These are phyloP conservation scores for Channa argus DNA, from an alignment of 2,113 vertebrate genomes.

Conservation along the genomic window DNA sequence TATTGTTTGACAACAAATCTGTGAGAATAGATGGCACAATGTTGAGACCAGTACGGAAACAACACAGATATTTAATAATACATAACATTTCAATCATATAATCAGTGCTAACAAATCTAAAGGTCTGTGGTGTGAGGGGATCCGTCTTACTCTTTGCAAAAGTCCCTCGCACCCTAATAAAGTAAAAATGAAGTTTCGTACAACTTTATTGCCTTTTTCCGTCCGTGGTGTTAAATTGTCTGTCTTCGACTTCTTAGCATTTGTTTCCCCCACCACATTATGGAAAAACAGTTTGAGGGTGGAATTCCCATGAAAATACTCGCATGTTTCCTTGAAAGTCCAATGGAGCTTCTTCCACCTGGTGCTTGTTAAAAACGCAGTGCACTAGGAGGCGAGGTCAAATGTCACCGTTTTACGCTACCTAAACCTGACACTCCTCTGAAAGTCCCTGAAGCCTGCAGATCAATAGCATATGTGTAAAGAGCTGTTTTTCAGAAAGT, in stretches of 20 bases:
- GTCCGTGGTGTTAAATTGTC: background rate
- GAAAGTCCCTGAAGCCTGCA: constrained; percentile 54
- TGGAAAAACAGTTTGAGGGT: constrained; percentile 40
- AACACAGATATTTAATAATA: too few species aligned
- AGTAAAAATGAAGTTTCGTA: too few species aligned
- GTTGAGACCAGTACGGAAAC: too few species aligned
- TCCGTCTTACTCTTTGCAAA: too few species aligned
- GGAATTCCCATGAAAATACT: constrained; percentile 18
- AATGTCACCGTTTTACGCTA: constrained; percentile 65
- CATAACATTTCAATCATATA: too few species aligned
- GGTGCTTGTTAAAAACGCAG: constrained; percentile 66
- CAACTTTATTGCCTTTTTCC: background rate
- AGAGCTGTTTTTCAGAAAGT: constrained; percentile 36
- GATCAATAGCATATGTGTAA: constrained; percentile 68
- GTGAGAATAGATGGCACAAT: too few species aligned
- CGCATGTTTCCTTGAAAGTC: constrained; percentile 46
- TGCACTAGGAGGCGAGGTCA: constrained; percentile 57
- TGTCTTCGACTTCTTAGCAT: background rate
- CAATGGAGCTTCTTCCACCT: constrained; percentile 54
- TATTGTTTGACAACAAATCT: too few species aligned
- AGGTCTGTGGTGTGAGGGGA: too few species aligned
- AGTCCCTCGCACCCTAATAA: too few species aligned
- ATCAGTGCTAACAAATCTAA: too few species aligned
- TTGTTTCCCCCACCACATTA: background rate
- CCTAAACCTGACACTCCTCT: constrained; percentile 69